Percentiles rank a stretch among this genome's conserved stretches.
phyloP scores from a whole-genome alignment of 2,888 invertebrate genomes.

The Stenichneumon culpator region DNA sequence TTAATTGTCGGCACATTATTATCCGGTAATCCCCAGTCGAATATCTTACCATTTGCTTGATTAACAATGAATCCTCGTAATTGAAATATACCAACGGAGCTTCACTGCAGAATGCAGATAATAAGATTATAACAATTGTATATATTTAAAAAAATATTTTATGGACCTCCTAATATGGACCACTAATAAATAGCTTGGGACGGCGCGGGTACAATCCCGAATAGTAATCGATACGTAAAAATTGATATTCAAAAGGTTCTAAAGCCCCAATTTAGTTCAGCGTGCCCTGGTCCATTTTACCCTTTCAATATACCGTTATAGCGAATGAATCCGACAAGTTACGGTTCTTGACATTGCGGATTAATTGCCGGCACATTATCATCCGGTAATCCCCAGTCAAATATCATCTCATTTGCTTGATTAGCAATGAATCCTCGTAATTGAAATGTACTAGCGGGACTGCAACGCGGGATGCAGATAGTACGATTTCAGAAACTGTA shows the following conservation, averaged over 20 bases:
- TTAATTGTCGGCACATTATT: conserved; percentile 30
- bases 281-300: not conserved
- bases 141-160: not conserved
- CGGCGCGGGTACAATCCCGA: too few relatives aligned
- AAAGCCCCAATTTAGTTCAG: too few relatives aligned
- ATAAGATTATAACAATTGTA: not conserved
- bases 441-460: not conserved
- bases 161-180: not conserved
- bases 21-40: conserved; percentile 22
- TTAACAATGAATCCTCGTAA: not conserved
- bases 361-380: conserved; percentile 27
- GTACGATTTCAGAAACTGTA: not conserved
- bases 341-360: not conserved
- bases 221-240: too few relatives aligned
- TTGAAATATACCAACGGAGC: not conserved
- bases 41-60: conserved; percentile 16
- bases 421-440: not conserved
- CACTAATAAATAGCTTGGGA: not conserved
- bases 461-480: not conserved
- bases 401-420: conserved; percentile 14
- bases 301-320: conserved; percentile 1
- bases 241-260: too few relatives aligned
- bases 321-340: not conserved
- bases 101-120: not conserved
- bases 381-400: conserved; percentile 19